Evolutionary conservation across 2,888 invertebrate species (phyloP).

Genomic region (Pristionchus entomophagus): DNA sequence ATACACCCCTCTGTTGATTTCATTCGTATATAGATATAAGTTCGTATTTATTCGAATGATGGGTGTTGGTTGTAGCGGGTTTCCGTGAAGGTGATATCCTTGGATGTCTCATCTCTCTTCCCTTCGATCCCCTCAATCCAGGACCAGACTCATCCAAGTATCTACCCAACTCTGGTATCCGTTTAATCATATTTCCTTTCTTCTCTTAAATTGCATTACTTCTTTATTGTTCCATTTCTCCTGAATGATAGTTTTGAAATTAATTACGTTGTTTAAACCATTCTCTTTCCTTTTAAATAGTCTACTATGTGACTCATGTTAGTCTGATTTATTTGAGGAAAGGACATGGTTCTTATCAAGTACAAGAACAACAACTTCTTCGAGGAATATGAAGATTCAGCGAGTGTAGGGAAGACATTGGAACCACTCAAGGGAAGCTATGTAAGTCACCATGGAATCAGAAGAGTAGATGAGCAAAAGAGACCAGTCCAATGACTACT

Average conservation of each 20-base stretch:
- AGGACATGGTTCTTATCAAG: slow-evolving; percentile 95
- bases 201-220: too few species aligned
- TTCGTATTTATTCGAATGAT: too few species aligned
- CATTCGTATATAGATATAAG: too few species aligned
- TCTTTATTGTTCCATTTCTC: too few species aligned
- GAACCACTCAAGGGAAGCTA: slow-evolving; percentile 86
- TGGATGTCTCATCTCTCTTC: slow-evolving; percentile 90
- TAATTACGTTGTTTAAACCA: too few species aligned
- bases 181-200: too few species aligned
- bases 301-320: not conserved
- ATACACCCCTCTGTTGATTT: too few species aligned
- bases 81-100: slow-evolving; percentile 68
- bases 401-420: slow-evolving; percentile 88
- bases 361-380: slow-evolving; percentile 98
- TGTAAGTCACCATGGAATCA: slow-evolving; percentile 78
- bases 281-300: too few species aligned
- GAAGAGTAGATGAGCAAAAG: not conserved
- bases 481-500: too few species aligned
- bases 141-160: slow-evolving; percentile 43
- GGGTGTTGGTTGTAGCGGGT: slow-evolving; percentile 33
- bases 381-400: slow-evolving; percentile 95
- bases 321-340: slow-evolving; percentile 84
- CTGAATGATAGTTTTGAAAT: too few species aligned
- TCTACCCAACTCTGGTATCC: slow-evolving; percentile 21
- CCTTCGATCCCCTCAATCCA: slow-evolving; percentile 57